A percentile compares a stretch with the other conserved stretches of the same genome.
Evolutionary conservation across 2,888 invertebrate genomes (phyloP).

Genomic region (Drosophila lutescens): DNA sequence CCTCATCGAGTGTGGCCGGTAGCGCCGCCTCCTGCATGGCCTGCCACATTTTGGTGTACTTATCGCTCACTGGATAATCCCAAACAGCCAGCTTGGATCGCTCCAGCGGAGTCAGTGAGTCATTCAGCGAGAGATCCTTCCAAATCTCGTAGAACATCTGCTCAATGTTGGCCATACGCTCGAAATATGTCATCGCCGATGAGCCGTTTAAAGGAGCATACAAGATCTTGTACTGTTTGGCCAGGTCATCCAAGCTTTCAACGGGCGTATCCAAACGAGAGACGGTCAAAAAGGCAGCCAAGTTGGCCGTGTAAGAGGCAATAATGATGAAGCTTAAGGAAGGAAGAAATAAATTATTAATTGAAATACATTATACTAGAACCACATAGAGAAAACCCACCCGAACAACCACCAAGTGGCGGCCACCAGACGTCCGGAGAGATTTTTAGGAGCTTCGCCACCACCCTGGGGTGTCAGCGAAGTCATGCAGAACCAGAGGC

Average conservation of each 20-base stretch:
- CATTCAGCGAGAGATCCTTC: conserved; percentile 99
- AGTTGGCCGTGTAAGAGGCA: conserved; percentile 98
- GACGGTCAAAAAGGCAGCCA: conserved; percentile 98
- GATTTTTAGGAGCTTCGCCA: conserved; percentile 97
- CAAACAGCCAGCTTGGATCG: conserved; percentile 97
- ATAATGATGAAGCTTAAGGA: conserved; percentile 94
- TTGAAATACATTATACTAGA: not conserved
- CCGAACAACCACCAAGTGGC: conserved; percentile 99
- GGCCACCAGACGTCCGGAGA: conserved; percentile 96
- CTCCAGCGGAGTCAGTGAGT: conserved; percentile 94
- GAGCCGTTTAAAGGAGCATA: conserved; percentile 96
- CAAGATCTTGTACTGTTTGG: conserved; percentile 97
- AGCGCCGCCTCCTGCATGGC: conserved; percentile 94
- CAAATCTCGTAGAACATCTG: conserved; percentile 98
- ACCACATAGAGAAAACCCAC: conserved; percentile 76
- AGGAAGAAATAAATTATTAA: accelerated
- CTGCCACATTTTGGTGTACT: conserved; percentile 99
- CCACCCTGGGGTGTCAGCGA: conserved; percentile 97
- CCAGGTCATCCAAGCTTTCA: conserved; percentile 96
- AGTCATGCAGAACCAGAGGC: conserved; percentile 99
- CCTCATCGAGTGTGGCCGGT: conserved; percentile 91
- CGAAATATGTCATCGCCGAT: conserved; percentile 96
- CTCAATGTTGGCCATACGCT: conserved; percentile 98
- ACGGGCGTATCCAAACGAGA: conserved; percentile 96
- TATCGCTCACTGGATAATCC: conserved; percentile 99